These are phyloP conservation scores for Strigamia maritima DNA, from an alignment of 2,888 invertebrate genomes.

Conservation along the genomic window DNA sequence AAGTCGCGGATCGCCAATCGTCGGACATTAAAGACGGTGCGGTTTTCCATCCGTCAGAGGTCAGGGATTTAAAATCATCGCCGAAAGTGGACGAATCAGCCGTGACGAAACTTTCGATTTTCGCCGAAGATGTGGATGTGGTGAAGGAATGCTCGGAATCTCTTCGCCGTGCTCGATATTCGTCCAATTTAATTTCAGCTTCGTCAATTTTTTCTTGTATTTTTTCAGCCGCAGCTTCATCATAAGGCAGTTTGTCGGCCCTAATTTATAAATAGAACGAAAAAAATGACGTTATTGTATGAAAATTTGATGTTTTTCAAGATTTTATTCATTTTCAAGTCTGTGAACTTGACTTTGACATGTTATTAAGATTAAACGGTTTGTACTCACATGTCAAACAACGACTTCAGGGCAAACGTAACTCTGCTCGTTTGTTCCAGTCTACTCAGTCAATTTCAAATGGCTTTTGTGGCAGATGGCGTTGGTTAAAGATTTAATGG, in stretches of 20 bases:
- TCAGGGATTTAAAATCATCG: neutral
- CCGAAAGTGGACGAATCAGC: constrained; percentile 33
- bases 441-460: constrained; percentile 17
- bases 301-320: neutral
- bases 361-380: neutral
- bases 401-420: neutral
- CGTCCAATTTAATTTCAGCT: constrained; percentile 39
- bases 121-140: constrained; percentile 15
- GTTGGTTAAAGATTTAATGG: constrained; percentile 1
- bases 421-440: neutral
- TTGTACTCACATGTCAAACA: neutral
- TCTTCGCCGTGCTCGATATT: neutral
- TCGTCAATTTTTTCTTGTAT: constrained; percentile 34
- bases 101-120: constrained; percentile 17
- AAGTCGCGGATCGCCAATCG: constrained; percentile 40
- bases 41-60: constrained; percentile 39
- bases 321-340: too few relatives aligned
- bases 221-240: constrained; percentile 38
- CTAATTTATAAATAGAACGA: neutral
- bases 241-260: constrained; percentile 38
- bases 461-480: constrained; percentile 9
- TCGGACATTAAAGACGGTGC: constrained; percentile 37
- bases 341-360: neutral
- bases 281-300: neutral
- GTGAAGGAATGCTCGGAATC: neutral